Evolutionary conservation across 2,888 invertebrate species (phyloP).

Genomic region (Campoplex nolae): DNA sequence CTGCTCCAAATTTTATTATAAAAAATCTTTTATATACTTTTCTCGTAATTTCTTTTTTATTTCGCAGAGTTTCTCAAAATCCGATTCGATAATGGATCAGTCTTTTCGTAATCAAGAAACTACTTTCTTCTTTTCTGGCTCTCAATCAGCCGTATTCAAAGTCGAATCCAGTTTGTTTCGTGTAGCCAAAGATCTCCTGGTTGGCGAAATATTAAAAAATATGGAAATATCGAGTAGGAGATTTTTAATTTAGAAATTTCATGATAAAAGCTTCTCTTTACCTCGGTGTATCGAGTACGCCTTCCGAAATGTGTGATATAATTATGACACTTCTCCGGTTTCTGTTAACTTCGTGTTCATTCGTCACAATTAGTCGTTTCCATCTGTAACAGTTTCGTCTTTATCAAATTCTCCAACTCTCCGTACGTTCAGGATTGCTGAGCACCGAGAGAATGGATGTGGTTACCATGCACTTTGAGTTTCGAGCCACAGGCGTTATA

Average conservation of each 20-base stretch:
- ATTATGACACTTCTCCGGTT: slow-evolving; percentile 2
- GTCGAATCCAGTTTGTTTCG: background rate
- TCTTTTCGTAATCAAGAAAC: no score
- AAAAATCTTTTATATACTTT: no score
- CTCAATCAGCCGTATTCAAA: background rate
- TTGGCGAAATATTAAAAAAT: background rate
- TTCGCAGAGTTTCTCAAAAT: no score
- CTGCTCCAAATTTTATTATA: no score
- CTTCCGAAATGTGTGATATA: background rate
- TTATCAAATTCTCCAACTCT: background rate
- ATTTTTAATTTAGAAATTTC: background rate
- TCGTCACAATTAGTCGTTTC: background rate
- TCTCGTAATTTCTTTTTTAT: no score
- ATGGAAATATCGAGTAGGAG: background rate
- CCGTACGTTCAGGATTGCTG: background rate
- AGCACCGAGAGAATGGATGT: slow-evolving; percentile 24
- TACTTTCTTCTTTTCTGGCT: background rate
- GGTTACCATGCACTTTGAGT: slow-evolving; percentile 15
- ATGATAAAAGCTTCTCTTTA: background rate
- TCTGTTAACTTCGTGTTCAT: background rate
- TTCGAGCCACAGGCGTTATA: background rate
- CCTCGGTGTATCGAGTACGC: background rate
- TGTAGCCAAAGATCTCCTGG: background rate
- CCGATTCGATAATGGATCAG: no score
- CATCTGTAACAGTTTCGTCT: background rate